A percentile compares a stretch with the other conserved stretches of the same genome.
Evolutionary conservation across 2,113 vertebrate genomes (phyloP).

Genomic region (Passerina amoena): DNA sequence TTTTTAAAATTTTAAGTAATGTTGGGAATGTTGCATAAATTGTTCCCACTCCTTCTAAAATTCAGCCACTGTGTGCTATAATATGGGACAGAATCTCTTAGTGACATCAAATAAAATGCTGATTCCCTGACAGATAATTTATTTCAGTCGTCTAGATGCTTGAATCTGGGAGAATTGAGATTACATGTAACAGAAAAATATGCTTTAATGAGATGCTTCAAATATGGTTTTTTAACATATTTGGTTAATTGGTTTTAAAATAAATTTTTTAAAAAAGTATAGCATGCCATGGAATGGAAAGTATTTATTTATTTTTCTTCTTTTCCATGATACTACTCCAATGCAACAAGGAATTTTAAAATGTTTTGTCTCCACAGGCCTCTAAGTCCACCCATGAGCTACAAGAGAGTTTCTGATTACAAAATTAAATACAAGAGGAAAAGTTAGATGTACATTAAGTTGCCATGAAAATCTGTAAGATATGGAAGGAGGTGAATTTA

Average conservation of each 20-base stretch:
- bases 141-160: neutral
- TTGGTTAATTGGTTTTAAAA: neutral
- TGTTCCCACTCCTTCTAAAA: neutral
- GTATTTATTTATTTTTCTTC: neutral
- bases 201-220: neutral
- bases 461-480: constrained; percentile 46
- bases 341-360: neutral
- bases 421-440: neutral
- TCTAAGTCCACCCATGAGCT: neutral
- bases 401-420: constrained; percentile 54
- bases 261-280: too few relatives aligned
- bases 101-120: neutral
- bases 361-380: neutral
- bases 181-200: neutral
- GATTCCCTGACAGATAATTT: neutral
- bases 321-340: neutral
- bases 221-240: neutral
- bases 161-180: neutral
- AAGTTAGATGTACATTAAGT: neutral
- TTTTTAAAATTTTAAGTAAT: neutral
- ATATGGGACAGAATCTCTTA: neutral
- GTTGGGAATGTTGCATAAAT: neutral
- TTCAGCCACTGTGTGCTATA: neutral
- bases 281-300: neutral
- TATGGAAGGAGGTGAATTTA: constrained; percentile 46